A percentile compares a stretch with the other conserved stretches of the same genome.
Evolutionary conservation across 2,113 vertebrate genomes (phyloP).

Genomic region (Cricetomys ansorgei): DNA sequence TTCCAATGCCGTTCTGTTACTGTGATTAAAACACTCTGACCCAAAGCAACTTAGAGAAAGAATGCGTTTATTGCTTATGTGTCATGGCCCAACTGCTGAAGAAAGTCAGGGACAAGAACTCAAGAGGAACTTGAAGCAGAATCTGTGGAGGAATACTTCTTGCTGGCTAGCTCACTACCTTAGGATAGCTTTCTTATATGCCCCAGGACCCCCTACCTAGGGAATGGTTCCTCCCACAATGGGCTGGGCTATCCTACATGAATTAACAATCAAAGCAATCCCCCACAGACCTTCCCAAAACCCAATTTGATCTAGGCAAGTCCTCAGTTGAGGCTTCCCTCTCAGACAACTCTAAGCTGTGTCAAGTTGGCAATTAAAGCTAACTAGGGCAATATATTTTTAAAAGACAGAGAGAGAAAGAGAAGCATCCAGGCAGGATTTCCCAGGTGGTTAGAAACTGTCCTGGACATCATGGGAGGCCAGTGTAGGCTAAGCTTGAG

Average conservation of each 20-base stretch:
- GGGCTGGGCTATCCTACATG: neutral
- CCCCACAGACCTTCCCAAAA: neutral
- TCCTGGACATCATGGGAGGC: neutral
- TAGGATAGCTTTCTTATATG: neutral
- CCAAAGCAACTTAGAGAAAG: neutral
- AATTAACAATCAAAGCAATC: no score
- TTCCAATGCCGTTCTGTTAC: neutral
- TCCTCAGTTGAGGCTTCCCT: neutral
- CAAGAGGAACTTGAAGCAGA: neutral
- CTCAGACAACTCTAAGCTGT: neutral
- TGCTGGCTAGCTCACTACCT: neutral
- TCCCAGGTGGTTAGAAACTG: neutral
- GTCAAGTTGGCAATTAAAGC: neutral
- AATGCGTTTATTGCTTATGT: neutral
- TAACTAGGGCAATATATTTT: neutral
- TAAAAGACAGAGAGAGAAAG: neutral
- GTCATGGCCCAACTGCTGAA: no score
- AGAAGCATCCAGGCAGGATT: neutral
- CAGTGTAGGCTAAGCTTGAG: accelerated
- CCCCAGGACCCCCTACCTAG: neutral
- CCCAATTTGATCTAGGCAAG: neutral
- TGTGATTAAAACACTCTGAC: neutral
- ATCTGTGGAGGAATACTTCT: neutral
- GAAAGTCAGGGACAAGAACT: neutral
- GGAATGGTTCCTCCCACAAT: neutral